Base-by-base conservation (phyloP, 2,113 vertebrate genomes). In the Oostethus manadensis region DNA sequence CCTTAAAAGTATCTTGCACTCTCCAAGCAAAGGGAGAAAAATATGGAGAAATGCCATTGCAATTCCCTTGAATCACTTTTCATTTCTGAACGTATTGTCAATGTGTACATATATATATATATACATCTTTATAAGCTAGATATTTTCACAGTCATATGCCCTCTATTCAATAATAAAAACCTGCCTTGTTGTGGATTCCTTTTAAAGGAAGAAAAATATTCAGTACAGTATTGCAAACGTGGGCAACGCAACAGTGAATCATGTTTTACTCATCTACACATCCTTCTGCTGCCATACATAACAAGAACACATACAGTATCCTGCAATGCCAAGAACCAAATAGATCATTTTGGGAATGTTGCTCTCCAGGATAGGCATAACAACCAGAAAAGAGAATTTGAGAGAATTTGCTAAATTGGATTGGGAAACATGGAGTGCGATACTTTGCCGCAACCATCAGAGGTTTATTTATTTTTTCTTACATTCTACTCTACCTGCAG, bases 71-170 rank as follows among this genome's bases (percentile, higher is more conserved):
- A 74, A 62, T 56, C 66, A 57, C 38, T 75, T 48, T 44, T 56
- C 51, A 70, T 20, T 47, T 62, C 17, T 10, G 55, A 60, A 60
- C 58, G 62, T 74, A 57, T 7, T 56, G 1, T 61, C 53, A 60
- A 63, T 62, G 60, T 64, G 38, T 67, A 10, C 67, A 56, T 72
- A 61, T 73, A 68, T 47, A 76, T n/a, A n/a, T n/a, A n/a, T n/a
- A 60, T 42, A 76, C 64, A 67, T 59, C 40, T 29, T 72, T 62
- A 64, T 78, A 73, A 58, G 65, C 71, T 82, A 76, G 80, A 77
- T 82, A 58, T 73, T 77, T 26, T 87, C 77, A 86, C 82, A 87
- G 84, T 87, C 83, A 59, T 79, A 65, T 70, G 77, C 78, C 83
- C 81, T 74, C 53, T 71, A 13, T 73, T 46, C 64, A 69, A 78